These are phyloP conservation scores for Puntigrus tetrazona DNA, from an alignment of 2,113 vertebrate species.

Conservation along the genomic window DNA sequence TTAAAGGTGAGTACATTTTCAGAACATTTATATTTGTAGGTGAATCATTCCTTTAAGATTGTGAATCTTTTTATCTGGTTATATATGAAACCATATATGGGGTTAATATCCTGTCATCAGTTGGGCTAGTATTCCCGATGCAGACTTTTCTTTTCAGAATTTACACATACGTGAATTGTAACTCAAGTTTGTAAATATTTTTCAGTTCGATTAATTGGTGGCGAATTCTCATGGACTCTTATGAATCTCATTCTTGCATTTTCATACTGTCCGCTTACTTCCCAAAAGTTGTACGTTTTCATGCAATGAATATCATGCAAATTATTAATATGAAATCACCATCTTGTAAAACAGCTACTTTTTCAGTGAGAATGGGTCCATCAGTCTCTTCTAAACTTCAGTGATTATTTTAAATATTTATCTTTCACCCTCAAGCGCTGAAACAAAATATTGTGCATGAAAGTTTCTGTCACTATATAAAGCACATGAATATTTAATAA, in stretches of 20 bases:
- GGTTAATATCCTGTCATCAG: not conserved
- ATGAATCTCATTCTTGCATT: not conserved
- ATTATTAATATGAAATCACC: not conserved
- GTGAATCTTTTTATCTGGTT: not conserved
- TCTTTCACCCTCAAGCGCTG: not conserved
- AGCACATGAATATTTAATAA: not conserved
- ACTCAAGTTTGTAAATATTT: not conserved
- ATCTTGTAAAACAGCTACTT: not conserved
- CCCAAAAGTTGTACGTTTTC: too few species aligned
- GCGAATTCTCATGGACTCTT: too few species aligned
- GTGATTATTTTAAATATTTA: not conserved
- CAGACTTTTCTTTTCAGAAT: not conserved
- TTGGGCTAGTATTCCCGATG: not conserved
- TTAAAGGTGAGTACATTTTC: not conserved
- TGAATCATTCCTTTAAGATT: not conserved
- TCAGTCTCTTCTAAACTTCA: not conserved
- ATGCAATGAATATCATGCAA: not conserved
- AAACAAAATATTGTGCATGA: not conserved
- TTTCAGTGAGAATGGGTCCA: not conserved
- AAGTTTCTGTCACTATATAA: not conserved
- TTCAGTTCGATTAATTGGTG: not conserved
- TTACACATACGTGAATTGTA: not conserved
- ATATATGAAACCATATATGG: too few species aligned
- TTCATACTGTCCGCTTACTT: too few species aligned
- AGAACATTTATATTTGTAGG: not conserved